Base-by-base conservation (phyloP, 2,888 invertebrate species). In the Crocallis elinguaria region DNA sequence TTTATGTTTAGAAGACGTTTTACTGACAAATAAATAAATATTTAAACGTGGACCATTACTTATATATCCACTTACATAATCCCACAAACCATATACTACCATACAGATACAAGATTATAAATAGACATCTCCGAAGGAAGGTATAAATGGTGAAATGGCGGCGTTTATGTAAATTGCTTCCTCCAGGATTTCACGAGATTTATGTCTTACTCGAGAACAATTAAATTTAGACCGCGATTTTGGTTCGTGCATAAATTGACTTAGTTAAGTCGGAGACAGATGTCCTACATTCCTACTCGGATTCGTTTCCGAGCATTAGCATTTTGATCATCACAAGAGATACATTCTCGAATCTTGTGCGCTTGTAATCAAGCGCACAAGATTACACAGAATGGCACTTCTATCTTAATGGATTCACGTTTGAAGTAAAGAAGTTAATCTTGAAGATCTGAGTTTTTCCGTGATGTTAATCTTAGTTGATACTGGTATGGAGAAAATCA, bases 121-220 rank as follows among this genome's bases (percentile, higher is more conserved):
- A 74, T 65, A 67, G 68, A 58, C 66, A 61, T 71, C 72, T 73
- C 71, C 68, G 73, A 77, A 75, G 77, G 79, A 84, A 83, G 79
- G 77, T 76, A 78, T 78, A 74, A 75, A 82, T 67, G 69, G 71
- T 60, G 70, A 73, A 79, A 84, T 80, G 75, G 75, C 71, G 75
- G 75, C 82, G 70, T 84, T 88, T 87, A 88, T 88, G 88, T 85
- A 88, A 88, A 88, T 87, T 73, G 78, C 81, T 87, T 88, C 85
- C 88, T 81, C 82, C 70, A 79, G 83, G 82, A 86, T 86, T 84
- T 83, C 75, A 71, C 77, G 73, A 83, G 87, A 88, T 88, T 88
- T 86, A 88, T 86, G 82, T 75, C 75, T 81, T 69, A 73, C 82
- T 84, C 84, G 82, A 75, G 82, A 86, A 87, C 85, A 88, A 88